Percentiles rank a stretch among this genome's conserved stretches.
Evolutionary conservation across 1,140 invertebrate genomes (phyloP).

Genomic region (Cyrtorhinus lividipennis): DNA sequence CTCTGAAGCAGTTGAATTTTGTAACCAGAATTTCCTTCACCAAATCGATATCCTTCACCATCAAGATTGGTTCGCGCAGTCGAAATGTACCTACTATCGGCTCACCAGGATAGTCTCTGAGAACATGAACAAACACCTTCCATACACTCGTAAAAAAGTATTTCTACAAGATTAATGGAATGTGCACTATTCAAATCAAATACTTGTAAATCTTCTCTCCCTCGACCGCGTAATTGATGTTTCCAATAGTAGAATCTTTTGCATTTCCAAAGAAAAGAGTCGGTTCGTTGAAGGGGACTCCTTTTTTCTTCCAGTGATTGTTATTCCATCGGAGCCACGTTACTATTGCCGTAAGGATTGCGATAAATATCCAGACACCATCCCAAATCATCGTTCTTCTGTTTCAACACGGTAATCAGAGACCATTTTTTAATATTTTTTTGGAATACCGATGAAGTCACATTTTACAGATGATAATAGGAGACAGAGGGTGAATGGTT

Average conservation of each 20-base stretch:
- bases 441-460: too few species aligned
- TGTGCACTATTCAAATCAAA: too few species aligned
- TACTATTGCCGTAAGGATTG: background rate
- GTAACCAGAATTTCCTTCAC: slow-evolving; percentile 30
- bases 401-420: too few species aligned
- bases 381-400: background rate
- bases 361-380: background rate
- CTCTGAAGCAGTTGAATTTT: slow-evolving; percentile 28
- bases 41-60: slow-evolving; percentile 32
- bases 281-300: background rate
- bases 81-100: slow-evolving; percentile 32
- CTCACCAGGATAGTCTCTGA: slow-evolving; percentile 27
- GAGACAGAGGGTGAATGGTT: too few species aligned
- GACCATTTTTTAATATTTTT: too few species aligned
- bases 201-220: background rate
- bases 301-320: background rate
- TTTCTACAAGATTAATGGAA: too few species aligned
- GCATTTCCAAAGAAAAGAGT: background rate
- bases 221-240: background rate
- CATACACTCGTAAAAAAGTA: too few species aligned
- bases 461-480: too few species aligned
- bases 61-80: slow-evolving; percentile 28
- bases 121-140: too few species aligned
- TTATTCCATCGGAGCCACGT: background rate
- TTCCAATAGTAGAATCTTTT: background rate